Evolutionary conservation across 2,888 invertebrate species (phyloP), one percentile per base, ranked within the genome.

Genomic region (Coenonympha arcania): DNA sequence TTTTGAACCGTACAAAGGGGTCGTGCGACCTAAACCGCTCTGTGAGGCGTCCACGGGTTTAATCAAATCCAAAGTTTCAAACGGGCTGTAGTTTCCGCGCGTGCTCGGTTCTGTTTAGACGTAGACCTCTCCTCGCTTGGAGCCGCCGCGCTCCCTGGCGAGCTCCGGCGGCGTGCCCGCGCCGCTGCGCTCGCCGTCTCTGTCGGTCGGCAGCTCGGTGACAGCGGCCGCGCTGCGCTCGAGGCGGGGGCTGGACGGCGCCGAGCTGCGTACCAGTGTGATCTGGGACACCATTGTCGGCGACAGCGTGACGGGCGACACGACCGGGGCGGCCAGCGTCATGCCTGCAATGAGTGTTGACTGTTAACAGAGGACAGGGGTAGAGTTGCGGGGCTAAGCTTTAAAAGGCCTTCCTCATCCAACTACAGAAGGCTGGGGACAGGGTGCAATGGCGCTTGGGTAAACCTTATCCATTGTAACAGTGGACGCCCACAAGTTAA

Each of bases 211-310:
- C 2, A 73, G 58, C 30, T 65, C 65, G 9, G 74, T 77, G 33
- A 76, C 61, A 0, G 73, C 51, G 6, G 62, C 58, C 1, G 65
- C 58, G 39, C 59, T 62, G 26, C 78, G 64, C 48, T 79, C 77
- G 0, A 71, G 60, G 18, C 72, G 68, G 5, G 82, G 79, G 6
- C 74, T 74, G n/a, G 88, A 81, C 24, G 89, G 88, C 18, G 88
- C 79, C 0, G 87, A 86, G 20, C 83, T 83, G 79, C 63, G 33
- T 79, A 89, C 58, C 80, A 79, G 36, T 0, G 89, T 87, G 22
- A 91, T 71, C 66, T 90, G 90, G 1, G 90, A 87, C 56, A 90
- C 88, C 3, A 90, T 89, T 64, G 90, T 88, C 0, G 90, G 88
- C 1, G 88, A 82, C 30, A 89, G 63, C 1, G 89, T 83, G 42